These are phyloP conservation scores for Drosophila simulans DNA, from an alignment of 1,140 invertebrate genomes.

Conservation along the genomic window DNA sequence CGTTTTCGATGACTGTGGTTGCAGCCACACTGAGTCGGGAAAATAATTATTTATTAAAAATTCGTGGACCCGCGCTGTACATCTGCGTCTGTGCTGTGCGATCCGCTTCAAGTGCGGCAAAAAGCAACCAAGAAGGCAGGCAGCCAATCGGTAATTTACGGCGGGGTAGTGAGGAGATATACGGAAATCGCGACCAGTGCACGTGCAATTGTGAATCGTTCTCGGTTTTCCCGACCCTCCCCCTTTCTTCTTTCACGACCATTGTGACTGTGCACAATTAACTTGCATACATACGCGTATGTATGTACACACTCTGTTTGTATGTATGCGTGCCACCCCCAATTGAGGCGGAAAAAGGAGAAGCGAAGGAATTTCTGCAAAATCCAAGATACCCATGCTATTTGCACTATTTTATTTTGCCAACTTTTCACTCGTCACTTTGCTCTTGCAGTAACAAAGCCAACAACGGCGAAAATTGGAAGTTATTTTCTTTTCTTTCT, in stretches of 20 bases:
- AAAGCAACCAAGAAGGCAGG: conserved; percentile 14
- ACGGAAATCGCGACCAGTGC: conserved; percentile 12
- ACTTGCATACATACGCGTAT: conserved; percentile 29
- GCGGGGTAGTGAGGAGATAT: neutral
- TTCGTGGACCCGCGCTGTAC: conserved; percentile 16
- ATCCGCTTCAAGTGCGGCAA: conserved; percentile 17
- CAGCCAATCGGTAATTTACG: conserved; percentile 30
- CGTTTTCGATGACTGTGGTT: no score
- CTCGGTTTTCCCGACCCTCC: neutral
- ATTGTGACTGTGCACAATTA: conserved; percentile 49
- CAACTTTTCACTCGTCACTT: conserved; percentile 11
- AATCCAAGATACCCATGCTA: conserved; percentile 34
- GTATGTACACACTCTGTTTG: neutral
- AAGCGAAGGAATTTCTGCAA: conserved; percentile 55
- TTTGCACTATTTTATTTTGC: conserved; percentile 4
- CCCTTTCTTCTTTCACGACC: neutral
- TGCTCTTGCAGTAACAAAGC: conserved; percentile 12
- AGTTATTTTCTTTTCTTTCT: conserved; percentile 32
- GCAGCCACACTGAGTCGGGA: no score
- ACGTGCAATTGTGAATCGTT: conserved; percentile 25
- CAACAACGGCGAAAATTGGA: conserved; percentile 23
- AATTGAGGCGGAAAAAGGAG: conserved; percentile 2
- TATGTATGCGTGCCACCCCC: conserved; percentile 19
- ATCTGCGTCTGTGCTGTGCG: conserved; percentile 14
- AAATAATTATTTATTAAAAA: conserved; percentile 9